phyloP scores from a whole-genome alignment of 1,140 invertebrate genomes.

The Lordiphosa stackelbergi region DNA sequence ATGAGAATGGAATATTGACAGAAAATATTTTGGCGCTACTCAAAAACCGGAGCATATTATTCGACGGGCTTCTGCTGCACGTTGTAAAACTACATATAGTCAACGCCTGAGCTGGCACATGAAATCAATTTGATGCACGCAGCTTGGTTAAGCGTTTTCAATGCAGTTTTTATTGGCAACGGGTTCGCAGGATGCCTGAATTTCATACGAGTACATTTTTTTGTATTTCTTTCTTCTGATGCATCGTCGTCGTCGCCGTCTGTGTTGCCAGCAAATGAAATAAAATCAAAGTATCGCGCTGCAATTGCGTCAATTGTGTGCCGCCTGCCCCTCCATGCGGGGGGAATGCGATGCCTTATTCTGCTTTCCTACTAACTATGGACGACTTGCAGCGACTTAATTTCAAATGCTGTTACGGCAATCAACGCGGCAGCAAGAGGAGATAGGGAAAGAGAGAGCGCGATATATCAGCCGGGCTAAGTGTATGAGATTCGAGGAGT shows the following conservation, averaged over 20 bases:
- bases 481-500: constrained; percentile 43
- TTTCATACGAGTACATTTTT: constrained; percentile 34
- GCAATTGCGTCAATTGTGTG: constrained; percentile 70
- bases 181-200: constrained; percentile 56
- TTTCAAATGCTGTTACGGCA: constrained; percentile 72
- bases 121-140: constrained; percentile 73
- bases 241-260: constrained; percentile 9
- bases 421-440: constrained; percentile 47
- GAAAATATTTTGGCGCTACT: constrained; percentile 69
- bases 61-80: constrained; percentile 19
- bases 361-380: constrained; percentile 17
- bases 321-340: background rate
- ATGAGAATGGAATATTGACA: constrained; percentile 44
- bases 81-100: constrained; percentile 53
- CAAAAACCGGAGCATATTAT: constrained; percentile 60
- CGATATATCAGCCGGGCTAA: constrained; percentile 17
- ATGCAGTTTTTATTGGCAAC: constrained; percentile 75
- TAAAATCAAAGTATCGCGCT: constrained; percentile 72
- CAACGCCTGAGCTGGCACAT: constrained; percentile 34
- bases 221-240: background rate
- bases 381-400: constrained; percentile 60
- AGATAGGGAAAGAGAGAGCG: background rate
- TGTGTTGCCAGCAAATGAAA: constrained; percentile 58
- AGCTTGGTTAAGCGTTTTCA: constrained; percentile 74
- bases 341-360: constrained; percentile 17